A percentile compares a stretch with the other conserved stretches of the same genome.
These are phyloP conservation scores for Pseudorhiza aurosa DNA, from an alignment of 30 jellyfish, hydroid and myxozoan genomes.

Conservation along the genomic window DNA sequence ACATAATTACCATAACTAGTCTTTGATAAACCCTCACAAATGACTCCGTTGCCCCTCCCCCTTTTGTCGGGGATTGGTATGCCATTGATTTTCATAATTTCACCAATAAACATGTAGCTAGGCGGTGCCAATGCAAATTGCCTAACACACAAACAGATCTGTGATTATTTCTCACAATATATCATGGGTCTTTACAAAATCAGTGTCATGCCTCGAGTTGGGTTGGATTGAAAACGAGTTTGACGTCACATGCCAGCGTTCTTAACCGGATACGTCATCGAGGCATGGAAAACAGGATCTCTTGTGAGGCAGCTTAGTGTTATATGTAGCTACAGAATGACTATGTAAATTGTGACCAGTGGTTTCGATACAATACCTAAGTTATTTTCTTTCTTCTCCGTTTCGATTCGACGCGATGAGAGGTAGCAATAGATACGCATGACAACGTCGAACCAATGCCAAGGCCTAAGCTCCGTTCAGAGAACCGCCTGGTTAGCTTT, in stretches of 20 bases:
- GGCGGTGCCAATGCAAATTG: no score
- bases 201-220: no score
- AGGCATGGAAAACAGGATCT: no score
- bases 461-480: conserved; percentile 74
- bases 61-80: no score
- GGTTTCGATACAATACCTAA: not conserved
- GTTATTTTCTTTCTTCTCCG: not conserved
- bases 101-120: no score
- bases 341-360: not conserved
- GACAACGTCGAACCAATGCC: conserved; percentile 68
- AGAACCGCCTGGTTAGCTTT: conserved; percentile 77
- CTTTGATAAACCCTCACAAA: no score
- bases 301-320: not conserved
- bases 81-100: no score
- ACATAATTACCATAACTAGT: no score
- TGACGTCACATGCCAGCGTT: conserved; percentile 41
- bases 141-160: no score
- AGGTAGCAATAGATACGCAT: conserved; percentile 9
- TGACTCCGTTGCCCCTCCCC: no score
- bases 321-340: not conserved
- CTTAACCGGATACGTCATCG: conserved; percentile 41
- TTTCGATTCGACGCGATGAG: not conserved
- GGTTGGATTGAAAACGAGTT: conserved; percentile 18
- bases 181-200: no score
- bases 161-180: no score